Base-by-base conservation (phyloP, 1,140 invertebrate genomes). In the Nymphalis io region DNA sequence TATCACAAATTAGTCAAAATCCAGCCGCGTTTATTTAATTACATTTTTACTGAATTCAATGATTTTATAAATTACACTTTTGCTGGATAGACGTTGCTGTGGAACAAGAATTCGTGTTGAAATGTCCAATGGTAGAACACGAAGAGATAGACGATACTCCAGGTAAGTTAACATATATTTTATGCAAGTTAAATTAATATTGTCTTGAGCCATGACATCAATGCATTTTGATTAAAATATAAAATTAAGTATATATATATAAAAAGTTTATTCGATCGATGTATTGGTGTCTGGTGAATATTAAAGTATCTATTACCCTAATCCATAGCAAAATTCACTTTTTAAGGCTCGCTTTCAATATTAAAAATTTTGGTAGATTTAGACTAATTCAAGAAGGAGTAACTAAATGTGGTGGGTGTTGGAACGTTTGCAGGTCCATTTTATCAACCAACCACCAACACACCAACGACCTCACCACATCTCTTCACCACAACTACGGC, bases 121-220 rank as follows among this genome's bases (percentile, higher is more conserved):
- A 89, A 97, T 97, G 96, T 97, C 96, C 0, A 97, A 95, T 73
- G 96, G 96, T 0, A 94, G 96, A 81, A 96, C 96, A 71, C 92
- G 96, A 61, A 93, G 96, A 72, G 95, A 95, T 58, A 93, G 94
- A 64, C 93, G 94, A 65, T 85, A 87, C 53, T 73, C 73, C 42
- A 93, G 93, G 72, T 92, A 93, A 68, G 88, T 61, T 44, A 27
- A 27, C 21, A 40, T 23, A 51, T 33, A 13, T 60, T 59, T 40
- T 60, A 18, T 60, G 33, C 18, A 44, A 65, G 20, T 51, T 73
- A 58, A 8, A 40, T 20, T 65, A 46, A 20, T 66, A 60, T 10
- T 60, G 44, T 15, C 38, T 39, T 39, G 53, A n/a, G 53, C 55
- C 2, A 59, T 65, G 51, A 59, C 70, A 59, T 39, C 68, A 67